Evolutionary conservation across 2,888 invertebrate genomes (phyloP).

Genomic region (Polydrusus tereticollis): DNA sequence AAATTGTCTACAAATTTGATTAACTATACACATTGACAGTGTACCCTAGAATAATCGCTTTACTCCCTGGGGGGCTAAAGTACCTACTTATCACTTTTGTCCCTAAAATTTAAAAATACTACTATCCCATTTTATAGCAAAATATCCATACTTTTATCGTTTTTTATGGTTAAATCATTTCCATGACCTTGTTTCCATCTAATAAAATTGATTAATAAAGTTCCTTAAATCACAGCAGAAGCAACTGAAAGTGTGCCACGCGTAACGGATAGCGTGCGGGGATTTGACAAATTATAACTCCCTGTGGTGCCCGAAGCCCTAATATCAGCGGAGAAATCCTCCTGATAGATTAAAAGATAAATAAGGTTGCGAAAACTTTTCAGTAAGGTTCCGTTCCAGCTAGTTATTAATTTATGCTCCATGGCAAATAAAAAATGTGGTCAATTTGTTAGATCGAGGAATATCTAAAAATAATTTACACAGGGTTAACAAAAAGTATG

Average conservation of each 20-base stretch:
- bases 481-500: no score
- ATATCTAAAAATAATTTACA: no score
- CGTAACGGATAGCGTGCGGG: slow-evolving; percentile 10
- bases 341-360: slow-evolving; percentile 11
- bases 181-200: background rate
- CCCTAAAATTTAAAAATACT: no score
- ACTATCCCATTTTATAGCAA: no score
- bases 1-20: no score
- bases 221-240: slow-evolving; percentile 7
- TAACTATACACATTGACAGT: no score
- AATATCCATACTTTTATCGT: no score
- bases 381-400: background rate
- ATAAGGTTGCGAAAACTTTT: slow-evolving; percentile 1
- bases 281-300: slow-evolving; percentile 15
- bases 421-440: background rate
- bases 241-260: background rate
- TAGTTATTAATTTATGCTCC: background rate
- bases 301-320: background rate
- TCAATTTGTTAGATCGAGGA: background rate
- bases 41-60: no score
- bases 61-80: no score
- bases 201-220: slow-evolving; percentile 5
- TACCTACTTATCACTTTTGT: no score
- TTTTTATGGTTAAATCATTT: background rate
- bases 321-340: background rate